Evolutionary conservation across 2,113 vertebrate species (phyloP), one percentile per base, ranked within the genome.

Genomic region (Toxotes jaculatrix): DNA sequence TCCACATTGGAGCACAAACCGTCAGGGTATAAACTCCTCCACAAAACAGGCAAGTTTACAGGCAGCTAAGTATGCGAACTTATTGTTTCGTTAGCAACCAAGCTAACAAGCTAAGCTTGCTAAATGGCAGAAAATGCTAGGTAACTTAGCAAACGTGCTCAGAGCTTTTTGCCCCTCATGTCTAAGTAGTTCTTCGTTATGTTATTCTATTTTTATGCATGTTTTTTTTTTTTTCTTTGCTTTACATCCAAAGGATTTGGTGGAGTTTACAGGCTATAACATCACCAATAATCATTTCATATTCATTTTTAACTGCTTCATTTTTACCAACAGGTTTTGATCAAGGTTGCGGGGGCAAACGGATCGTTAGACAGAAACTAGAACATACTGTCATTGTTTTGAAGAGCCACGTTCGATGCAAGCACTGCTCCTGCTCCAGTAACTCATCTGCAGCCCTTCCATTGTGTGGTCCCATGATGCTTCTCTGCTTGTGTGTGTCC

Each of bases 381-480:
- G 90, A 92, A 89, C 90, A 90, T 62, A 66, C 72, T 84, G 91
- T 91, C 89, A 77, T 83, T 91, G 87, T 89, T 91, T 83, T 86
- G 83, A 90, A 82, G 87, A 74, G 84, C 76, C 76, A 53, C 23
- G 80, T 75, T 88, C 43, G 32, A 80, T 79, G 86, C 84, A 42
- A 82, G 80, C 81, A 60, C 32, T 31, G 74, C 85, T 89, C 84
- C 57, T 3, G 66, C 87, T 59, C 72, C 88, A 63, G 78, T 76
- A 83, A 87, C 85, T 92, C 86, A 85, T 88, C 84, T 49, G 61
- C 40, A 32, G 86, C 91, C 80, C 76, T 42, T 90, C 78, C 77
- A 83, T 74, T 51, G 89, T 85, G 88, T 70, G 86, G 90, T 93
- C 92, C 91, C 92, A 90, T 73, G 92, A 91, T 88, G 90, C 90